Evolutionary conservation across 2,113 vertebrate species (phyloP), one percentile per base, ranked within the genome.

Genomic region (Acinonyx jubatus): DNA sequence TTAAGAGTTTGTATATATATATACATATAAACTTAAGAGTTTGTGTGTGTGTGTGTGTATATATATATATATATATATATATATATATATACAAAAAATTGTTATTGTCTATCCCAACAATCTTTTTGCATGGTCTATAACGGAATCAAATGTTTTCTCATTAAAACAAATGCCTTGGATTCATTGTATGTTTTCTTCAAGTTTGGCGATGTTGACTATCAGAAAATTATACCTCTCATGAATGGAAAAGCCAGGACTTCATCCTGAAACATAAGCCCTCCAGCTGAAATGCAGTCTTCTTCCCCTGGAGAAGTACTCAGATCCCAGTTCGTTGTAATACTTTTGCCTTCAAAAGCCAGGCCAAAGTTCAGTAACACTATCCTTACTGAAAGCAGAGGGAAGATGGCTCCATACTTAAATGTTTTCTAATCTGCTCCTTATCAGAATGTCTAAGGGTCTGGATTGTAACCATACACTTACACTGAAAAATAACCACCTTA

Each of bases 401-500:
- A 97, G 97, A 98, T 74, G 73, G 48, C 33, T 93, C 91, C 88
- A 36, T 7, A 36, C 68, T 57, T 76, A 80, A 80, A 96, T 66
- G 89, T 94, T 95, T 91, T 94, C 91, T 82, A 96, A 92, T 36
- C 96, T 89, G 68, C 52, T 97, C 95, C 61, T 87, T 45, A 97
- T 96, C 95, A 97, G 91, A 91, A 94, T 19, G 45, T 85, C 95
- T 36, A 79, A 73, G 57, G 69, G 81, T 82, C 94, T 82, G 41
- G 71, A 83, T 66, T 85, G 94, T 89, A 97, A 97, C 82, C 36
- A 57, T 31, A 97, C 15, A 85, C 91, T 31, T 69, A 68, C 71
- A 93, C 97, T 96, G 94, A 92, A 96, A 96, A 97, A 94, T 65
- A 96, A 94, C 95, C 83, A 95, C 86, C 95, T 96, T 57, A 79